phyloP scores from a whole-genome alignment of 2,797 vertebrate genomes.

The Diceros bicornis region DNA sequence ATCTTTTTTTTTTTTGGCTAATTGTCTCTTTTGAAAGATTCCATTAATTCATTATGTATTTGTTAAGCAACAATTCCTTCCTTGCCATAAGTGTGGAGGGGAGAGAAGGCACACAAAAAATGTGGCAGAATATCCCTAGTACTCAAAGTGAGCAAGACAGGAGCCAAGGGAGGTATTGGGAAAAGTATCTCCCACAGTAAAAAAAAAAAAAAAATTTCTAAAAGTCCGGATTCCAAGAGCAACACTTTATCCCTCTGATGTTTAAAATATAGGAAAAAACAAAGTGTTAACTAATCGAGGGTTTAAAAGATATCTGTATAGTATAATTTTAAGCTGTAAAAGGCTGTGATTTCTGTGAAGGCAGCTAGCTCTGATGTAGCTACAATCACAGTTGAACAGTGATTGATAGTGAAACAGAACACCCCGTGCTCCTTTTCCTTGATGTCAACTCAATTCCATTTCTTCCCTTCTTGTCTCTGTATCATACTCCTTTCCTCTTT shows the following conservation, averaged over 20 bases:
- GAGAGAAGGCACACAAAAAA: neutral
- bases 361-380: neutral
- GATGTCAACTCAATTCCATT: neutral
- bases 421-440: neutral
- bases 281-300: neutral
- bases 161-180: neutral
- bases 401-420: neutral
- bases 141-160: neutral
- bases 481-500: neutral
- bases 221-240: neutral
- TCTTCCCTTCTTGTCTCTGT: neutral
- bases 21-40: constrained; percentile 32
- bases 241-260: neutral
- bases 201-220: neutral
- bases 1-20: constrained; percentile 22
- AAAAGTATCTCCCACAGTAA: neutral
- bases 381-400: neutral
- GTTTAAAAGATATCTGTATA: neutral
- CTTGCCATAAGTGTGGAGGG: neutral
- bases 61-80: neutral
- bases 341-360: neutral
- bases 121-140: neutral
- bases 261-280: neutral
- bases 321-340: neutral
- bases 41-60: neutral